Evolutionary conservation across 2,888 invertebrate genomes (phyloP).

Genomic region (Pachydiplax longipennis): DNA sequence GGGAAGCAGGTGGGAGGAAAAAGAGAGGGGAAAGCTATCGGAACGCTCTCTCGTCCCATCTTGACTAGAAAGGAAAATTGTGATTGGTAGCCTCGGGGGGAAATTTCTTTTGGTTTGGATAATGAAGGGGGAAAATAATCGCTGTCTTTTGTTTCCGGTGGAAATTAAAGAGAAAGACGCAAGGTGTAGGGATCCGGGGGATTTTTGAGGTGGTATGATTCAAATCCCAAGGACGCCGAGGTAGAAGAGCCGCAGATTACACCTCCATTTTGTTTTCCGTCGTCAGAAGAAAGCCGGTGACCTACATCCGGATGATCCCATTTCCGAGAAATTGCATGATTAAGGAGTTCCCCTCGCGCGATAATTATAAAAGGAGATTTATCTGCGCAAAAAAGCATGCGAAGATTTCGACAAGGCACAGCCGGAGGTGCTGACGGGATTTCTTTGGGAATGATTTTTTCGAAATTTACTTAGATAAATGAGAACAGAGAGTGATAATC

Average conservation of each 20-base stretch:
- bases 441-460: too few species aligned
- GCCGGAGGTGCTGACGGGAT: too few species aligned
- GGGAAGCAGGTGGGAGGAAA: neutral
- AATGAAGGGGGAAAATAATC: neutral
- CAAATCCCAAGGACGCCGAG: neutral
- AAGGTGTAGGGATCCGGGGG: neutral
- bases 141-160: neutral
- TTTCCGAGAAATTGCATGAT: neutral
- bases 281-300: neutral
- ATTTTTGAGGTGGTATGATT: neutral
- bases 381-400: too few species aligned
- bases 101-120: neutral
- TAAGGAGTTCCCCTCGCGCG: too few species aligned
- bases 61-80: neutral
- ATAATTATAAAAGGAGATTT: too few species aligned
- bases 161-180: neutral
- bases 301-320: neutral
- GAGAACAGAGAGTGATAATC: too few species aligned
- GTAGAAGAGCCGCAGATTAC: neutral
- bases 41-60: neutral
- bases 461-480: too few species aligned
- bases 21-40: neutral
- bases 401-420: too few species aligned
- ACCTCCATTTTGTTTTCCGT: neutral
- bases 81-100: neutral